Base-by-base conservation (phyloP, 2,888 invertebrate genomes). In the Agrilus biguttatus region DNA sequence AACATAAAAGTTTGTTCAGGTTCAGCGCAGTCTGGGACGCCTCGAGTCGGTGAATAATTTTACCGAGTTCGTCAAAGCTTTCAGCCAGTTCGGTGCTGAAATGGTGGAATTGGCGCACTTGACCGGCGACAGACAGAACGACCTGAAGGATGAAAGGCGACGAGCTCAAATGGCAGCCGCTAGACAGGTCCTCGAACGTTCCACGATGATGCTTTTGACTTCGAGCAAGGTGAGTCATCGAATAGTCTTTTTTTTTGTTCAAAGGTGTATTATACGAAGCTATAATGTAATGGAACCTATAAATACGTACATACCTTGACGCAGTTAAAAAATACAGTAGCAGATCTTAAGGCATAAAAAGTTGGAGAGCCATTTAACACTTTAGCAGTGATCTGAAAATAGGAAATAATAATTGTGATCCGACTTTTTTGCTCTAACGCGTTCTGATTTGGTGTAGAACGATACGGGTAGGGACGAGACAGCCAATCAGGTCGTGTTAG, bases 31-130 rank as follows among this genome's bases (percentile, higher is more conserved):
- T 56, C 72, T 89, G 59, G 86, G 86, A 54, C 78, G 87, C 46
- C 70, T 90, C 57, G 89, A 89, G 67, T 85, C 85, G 40, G 88
- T 90, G 49, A 83, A 84, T 54, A 89, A 88, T 69, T 89, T 89
- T 62, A 91, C 95, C 41, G 97, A 98, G 69, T 98, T 98, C 66
- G 96, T 98, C 44, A 89, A 93, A 62, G 92, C 95, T 17, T 98
- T 98, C 71, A 93, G 95, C 53, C 91, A 95, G 65, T 97, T 98
- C 65, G 98, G 97, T 35, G 86, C 86, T 17, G 95, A 97, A 66
- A 97, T 98, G 96, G 95, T 98, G 50, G 96, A 97, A 65, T 70
- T 98, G 53, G 96, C 97, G 19, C 88, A 96, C 63, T 74, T 96
- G 46, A 92, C 93, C 14, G 93, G 77, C 33, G 80, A 80, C 58